Percentiles rank a stretch among this genome's conserved stretches.
Conservation (phyloP, 2,113 vertebrate genomes). For the Crotalus horridus region DNA sequence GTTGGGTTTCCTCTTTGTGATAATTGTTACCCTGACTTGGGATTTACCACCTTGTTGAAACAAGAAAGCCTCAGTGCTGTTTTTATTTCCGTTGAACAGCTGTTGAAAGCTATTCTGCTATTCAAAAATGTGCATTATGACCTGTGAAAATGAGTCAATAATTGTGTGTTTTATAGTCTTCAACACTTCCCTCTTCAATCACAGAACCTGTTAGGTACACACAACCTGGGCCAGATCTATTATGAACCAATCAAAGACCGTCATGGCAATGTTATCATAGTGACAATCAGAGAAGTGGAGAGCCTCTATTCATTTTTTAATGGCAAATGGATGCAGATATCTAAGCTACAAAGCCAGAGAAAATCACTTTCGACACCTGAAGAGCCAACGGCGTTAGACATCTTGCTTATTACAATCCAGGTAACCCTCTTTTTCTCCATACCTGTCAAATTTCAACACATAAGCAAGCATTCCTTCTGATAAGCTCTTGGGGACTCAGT, state of each 20-base stretch:
- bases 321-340: slow-evolving; percentile 94
- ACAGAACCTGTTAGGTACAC: slow-evolving; percentile 91
- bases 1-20: not conserved
- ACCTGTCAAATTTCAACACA: not conserved
- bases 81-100: not conserved
- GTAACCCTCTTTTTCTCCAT: slow-evolving; percentile 64
- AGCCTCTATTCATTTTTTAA: slow-evolving; percentile 87
- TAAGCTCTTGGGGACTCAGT: not conserved
- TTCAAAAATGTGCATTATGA: not conserved
- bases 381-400: slow-evolving; percentile 93
- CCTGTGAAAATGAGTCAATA: not conserved
- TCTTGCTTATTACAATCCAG: slow-evolving; percentile 97
- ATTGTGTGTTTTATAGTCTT: not conserved
- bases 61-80: not conserved
- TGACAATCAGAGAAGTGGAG: slow-evolving; percentile 88
- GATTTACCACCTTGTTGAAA: not conserved
- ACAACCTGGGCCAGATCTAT: slow-evolving; percentile 92
- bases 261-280: slow-evolving; percentile 91
- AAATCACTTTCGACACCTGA: slow-evolving; percentile 97
- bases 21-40: not conserved
- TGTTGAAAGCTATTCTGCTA: not conserved
- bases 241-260: slow-evolving; percentile 97
- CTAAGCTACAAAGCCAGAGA: slow-evolving; percentile 95
- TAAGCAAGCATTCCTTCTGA: not conserved
- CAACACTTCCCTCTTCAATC: not conserved